A percentile compares a stretch with the other conserved stretches of the same genome.
These are phyloP conservation scores for Pantherophis vulpinus DNA, from an alignment of 2,797 vertebrate genomes.

Conservation along the genomic window DNA sequence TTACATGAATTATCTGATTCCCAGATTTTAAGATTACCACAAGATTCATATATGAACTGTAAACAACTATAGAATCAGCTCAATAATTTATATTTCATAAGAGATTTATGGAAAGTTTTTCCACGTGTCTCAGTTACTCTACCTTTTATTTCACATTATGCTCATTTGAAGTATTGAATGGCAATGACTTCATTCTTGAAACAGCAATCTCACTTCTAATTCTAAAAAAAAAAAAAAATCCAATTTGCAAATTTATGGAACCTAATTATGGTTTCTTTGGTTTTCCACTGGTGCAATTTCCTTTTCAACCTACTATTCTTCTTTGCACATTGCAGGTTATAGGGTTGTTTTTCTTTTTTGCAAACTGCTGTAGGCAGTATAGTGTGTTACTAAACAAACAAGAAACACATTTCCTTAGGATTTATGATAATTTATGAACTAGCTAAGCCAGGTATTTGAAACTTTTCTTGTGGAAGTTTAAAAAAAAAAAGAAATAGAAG, in stretches of 20 bases:
- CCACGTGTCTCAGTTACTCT: slow-evolving; percentile 43
- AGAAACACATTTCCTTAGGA: neutral
- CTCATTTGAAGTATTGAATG: slow-evolving; percentile 52
- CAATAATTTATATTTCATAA: slow-evolving; percentile 11
- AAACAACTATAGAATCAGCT: slow-evolving; percentile 19
- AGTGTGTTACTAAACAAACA: neutral
- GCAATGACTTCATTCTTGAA: slow-evolving; percentile 53
- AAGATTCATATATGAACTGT: slow-evolving; percentile 2
- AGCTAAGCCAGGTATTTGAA: neutral
- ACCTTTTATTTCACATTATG: slow-evolving; percentile 36
- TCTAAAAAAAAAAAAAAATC: slow-evolving; percentile 13
- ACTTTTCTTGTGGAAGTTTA: neutral
- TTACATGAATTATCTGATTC: slow-evolving; percentile 22
- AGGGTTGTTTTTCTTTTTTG: neutral
- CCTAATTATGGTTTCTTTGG: slow-evolving; percentile 42
- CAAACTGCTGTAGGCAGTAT: slow-evolving; percentile 11
- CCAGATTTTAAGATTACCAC: slow-evolving; percentile 15
- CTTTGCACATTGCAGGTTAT: slow-evolving; percentile 32
- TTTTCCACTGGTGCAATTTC: slow-evolving; percentile 39
- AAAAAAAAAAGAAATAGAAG: neutral
- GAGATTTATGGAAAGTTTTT: slow-evolving; percentile 37
- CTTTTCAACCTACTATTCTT: slow-evolving; percentile 43
- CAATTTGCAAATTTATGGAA: slow-evolving; percentile 44
- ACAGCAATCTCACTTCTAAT: slow-evolving; percentile 43
- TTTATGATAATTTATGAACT: slow-evolving; percentile 24